Base-by-base conservation (phyloP, 2,888 invertebrate species). In the Lottia gigantea region DNA sequence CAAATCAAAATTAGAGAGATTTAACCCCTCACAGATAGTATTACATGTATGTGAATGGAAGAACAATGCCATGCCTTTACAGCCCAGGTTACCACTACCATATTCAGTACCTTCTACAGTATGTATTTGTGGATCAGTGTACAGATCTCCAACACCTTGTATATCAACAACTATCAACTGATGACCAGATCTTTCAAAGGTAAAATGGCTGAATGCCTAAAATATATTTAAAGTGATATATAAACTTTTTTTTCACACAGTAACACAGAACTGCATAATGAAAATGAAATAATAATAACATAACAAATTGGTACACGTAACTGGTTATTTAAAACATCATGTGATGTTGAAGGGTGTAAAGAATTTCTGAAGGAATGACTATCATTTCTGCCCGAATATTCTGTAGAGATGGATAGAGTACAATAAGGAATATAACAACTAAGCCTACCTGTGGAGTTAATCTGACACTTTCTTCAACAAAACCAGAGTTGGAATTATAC, bases 41-140 rank as follows among this genome's bases (percentile, higher is more conserved):
- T 91, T 91, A 84, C 91, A 91, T 19, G 84, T 82, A 78, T 91
- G 91, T 0, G 91, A 90, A 80, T 91, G 90, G 82, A 91, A 91
- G 86, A 91, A 91, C 19, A 91, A 86, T 0, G 91, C 91, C 91
- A 91, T 91, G 63, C 91, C 91, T 68, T 89, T 86, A 0, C 90
- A 88, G 23, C 91, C 91, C 64, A 91, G 87, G 80, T 91, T 91
- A 6, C 91, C 91, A 78, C 91, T 91, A 8, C 91, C 91, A 78
- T 91, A 91, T 46, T 89, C 89, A 31, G 81, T 80, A 71, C 90
- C 91, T 62, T 87, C 87, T 6, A 87, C 84, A 0, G 91, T 91
- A 83, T 91, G 91, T 67, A 91, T 90, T 81, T 91, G 91, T 2
- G 91, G 91, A 81, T 91, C 91, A 0, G 91, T 91, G 85, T 91